Evolutionary conservation across 1,140 invertebrate genomes (phyloP).

Genomic region (Caligus rogercresseyi): DNA sequence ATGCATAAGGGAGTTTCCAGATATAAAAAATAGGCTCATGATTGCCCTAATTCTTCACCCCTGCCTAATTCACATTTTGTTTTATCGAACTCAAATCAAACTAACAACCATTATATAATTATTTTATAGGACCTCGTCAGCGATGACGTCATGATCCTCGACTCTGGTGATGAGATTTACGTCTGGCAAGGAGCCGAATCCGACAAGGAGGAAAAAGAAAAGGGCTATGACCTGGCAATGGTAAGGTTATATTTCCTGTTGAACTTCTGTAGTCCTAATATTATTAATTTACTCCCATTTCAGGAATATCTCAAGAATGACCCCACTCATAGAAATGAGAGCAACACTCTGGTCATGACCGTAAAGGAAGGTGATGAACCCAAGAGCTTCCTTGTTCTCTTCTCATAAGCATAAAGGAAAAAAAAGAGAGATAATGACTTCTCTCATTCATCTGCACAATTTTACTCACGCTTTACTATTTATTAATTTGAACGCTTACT

Average conservation of each 20-base stretch:
- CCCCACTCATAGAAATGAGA: constrained; percentile 34
- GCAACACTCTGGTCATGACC: constrained; percentile 39
- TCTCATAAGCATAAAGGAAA: constrained; percentile 31
- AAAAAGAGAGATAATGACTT: neutral
- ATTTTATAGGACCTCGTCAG: constrained; percentile 45
- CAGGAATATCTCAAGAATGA: constrained; percentile 42
- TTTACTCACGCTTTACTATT: no score
- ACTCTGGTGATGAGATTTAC: constrained; percentile 50
- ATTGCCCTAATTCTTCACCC: no score
- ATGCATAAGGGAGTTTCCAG: no score
- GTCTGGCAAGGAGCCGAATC: constrained; percentile 53
- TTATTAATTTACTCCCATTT: constrained; percentile 22
- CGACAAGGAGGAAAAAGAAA: constrained; percentile 43
- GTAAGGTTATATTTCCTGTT: constrained; percentile 28
- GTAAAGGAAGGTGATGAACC: constrained; percentile 49
- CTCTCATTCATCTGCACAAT: no score
- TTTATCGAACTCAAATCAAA: no score
- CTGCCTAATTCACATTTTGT: no score
- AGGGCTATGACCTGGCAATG: constrained; percentile 38
- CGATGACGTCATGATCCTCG: constrained; percentile 53
- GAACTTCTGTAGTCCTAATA: neutral
- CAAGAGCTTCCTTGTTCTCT: constrained; percentile 43
- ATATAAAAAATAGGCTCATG: no score
- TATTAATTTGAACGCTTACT: no score
- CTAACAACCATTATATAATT: neutral